A percentile compares a stretch with the other conserved stretches of the same genome.
phyloP scores from a whole-genome alignment of 2,888 invertebrate genomes.

The Drosophila yooni region DNA sequence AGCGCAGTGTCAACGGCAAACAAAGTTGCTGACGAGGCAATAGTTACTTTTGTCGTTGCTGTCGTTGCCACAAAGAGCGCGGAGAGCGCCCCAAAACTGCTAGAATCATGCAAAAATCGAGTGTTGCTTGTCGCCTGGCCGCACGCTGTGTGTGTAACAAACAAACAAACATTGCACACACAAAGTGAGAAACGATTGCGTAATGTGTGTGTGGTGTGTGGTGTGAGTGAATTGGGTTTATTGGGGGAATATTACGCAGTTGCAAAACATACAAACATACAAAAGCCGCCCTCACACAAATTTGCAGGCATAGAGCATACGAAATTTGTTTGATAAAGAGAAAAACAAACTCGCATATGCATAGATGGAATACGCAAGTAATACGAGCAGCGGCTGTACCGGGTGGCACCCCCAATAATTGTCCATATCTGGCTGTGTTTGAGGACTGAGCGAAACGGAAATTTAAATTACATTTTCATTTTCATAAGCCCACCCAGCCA shows the following conservation, averaged over 20 bases:
- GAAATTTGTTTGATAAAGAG: conserved; percentile 23
- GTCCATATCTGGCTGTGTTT: conserved; percentile 60
- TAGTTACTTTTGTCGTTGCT: conserved; percentile 46
- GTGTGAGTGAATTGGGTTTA: conserved; percentile 21
- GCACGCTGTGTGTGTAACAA: conserved; percentile 16
- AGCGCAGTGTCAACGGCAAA: conserved; percentile 67
- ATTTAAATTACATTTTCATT: conserved; percentile 74
- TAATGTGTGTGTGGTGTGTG: neutral
- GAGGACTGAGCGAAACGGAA: conserved; percentile 55
- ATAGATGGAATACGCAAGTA: conserved; percentile 32
- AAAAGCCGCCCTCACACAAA: conserved; percentile 29
- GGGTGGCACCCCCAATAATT: conserved; percentile 8
- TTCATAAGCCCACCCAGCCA: conserved; percentile 18
- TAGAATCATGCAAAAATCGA: conserved; percentile 51
- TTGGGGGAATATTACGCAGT: conserved; percentile 44
- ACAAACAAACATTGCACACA: conserved; percentile 6
- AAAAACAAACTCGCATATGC: conserved; percentile 11
- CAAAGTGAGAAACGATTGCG: neutral
- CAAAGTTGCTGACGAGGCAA: conserved; percentile 63
- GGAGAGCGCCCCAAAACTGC: conserved; percentile 49
- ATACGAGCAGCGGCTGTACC: neutral
- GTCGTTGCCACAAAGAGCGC: conserved; percentile 61
- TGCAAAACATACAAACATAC: conserved; percentile 35
- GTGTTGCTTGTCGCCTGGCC: conserved; percentile 31
- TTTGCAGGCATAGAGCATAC: conserved; percentile 16